Evolutionary conservation across 1,140 invertebrate genomes (phyloP).

Genomic region (Cardiocondyla obscurior): DNA sequence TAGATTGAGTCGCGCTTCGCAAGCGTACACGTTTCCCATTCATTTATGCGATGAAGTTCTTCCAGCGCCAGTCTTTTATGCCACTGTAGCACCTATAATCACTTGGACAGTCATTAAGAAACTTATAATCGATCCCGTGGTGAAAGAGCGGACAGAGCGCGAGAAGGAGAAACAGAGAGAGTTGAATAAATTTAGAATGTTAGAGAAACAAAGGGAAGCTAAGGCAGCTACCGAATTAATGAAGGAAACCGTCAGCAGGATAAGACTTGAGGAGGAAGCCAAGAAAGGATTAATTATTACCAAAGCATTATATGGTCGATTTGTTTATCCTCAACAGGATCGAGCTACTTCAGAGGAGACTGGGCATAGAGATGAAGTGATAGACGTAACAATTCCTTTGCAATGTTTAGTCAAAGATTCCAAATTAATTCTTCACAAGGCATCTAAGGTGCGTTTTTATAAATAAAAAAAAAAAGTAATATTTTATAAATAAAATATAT

Average conservation of each 20-base stretch:
- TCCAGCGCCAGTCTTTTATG: constrained; percentile 96
- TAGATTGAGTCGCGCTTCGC: constrained; percentile 93
- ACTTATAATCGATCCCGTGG: constrained; percentile 94
- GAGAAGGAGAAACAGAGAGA: constrained; percentile 91
- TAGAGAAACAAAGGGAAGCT: constrained; percentile 92
- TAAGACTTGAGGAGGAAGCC: constrained; percentile 90
- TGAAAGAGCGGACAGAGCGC: constrained; percentile 89
- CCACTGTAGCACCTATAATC: constrained; percentile 93
- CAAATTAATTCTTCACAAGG: constrained; percentile 92
- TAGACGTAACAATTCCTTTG: constrained; percentile 96
- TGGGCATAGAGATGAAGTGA: constrained; percentile 86
- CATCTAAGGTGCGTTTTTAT: constrained; percentile 90
- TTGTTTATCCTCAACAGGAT: constrained; percentile 81
- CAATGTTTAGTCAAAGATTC: constrained; percentile 97
- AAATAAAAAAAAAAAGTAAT: too few relatives aligned
- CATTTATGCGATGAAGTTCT: constrained; percentile 95
- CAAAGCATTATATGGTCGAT: constrained; percentile 92
- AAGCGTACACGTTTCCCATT: constrained; percentile 95
- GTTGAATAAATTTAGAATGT: constrained; percentile 89
- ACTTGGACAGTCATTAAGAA: constrained; percentile 93
- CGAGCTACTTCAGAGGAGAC: constrained; percentile 71
- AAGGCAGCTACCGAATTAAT: constrained; percentile 94
- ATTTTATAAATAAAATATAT: too few relatives aligned
- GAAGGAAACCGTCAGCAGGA: constrained; percentile 91
- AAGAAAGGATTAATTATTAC: constrained; percentile 93